These are phyloP conservation scores for Plotosus lineatus DNA, from an alignment of 2,113 vertebrate genomes.

Conservation along the genomic window DNA sequence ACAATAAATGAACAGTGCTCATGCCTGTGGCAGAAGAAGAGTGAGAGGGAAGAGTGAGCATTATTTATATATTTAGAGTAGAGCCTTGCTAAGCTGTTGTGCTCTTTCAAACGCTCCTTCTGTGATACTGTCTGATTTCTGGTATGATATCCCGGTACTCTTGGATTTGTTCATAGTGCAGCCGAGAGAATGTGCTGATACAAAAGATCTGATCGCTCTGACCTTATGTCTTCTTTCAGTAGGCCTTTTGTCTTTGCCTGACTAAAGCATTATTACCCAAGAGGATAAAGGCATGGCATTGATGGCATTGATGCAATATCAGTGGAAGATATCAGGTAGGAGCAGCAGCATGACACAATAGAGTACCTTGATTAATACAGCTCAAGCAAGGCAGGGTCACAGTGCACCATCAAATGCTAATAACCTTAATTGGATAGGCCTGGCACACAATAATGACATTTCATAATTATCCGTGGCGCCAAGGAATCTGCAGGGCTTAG, in stretches of 20 bases:
- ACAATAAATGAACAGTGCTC: constrained; percentile 72
- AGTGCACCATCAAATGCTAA: constrained; percentile 58
- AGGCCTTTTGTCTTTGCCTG: not conserved
- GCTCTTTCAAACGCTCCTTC: constrained; percentile 32
- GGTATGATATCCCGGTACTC: constrained; percentile 9
- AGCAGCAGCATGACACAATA: constrained; percentile 52
- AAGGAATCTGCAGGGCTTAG: constrained; percentile 41
- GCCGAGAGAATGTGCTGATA: constrained; percentile 23
- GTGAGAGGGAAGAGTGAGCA: constrained; percentile 52
- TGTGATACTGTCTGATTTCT: constrained; percentile 37
- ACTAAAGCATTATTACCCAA: not conserved
- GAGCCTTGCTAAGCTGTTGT: constrained; percentile 55
- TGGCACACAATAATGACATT: constrained; percentile 54
- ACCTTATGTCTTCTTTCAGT: constrained; percentile 17
- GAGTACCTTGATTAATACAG: constrained; percentile 60
- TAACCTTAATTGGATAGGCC: constrained; percentile 62
- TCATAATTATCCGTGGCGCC: constrained; percentile 59
- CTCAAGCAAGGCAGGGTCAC: constrained; percentile 53
- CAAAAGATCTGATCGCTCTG: constrained; percentile 24
- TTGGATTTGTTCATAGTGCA: not conserved
- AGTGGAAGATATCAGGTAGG: constrained; percentile 56
- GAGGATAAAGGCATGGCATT: not conserved
- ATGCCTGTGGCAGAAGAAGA: constrained; percentile 41
- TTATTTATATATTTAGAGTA: constrained; percentile 73
- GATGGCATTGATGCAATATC: constrained; percentile 39